Evolutionary conservation across 64 coral and sea anemone species (phyloP), one percentile per base, ranked within the genome.

Genomic region (Actinia tenebrosa): DNA sequence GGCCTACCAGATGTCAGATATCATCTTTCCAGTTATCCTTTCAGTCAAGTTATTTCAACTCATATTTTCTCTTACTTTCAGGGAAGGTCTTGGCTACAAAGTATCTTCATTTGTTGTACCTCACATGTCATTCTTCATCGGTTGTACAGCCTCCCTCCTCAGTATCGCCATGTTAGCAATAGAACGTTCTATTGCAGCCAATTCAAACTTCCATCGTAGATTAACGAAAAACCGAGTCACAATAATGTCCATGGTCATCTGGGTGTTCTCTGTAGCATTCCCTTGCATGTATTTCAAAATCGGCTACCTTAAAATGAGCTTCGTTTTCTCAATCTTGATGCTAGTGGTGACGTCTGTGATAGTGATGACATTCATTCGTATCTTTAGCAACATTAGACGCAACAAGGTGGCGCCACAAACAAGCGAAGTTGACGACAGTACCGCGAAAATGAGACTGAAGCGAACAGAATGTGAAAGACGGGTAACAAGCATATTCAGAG

Each of bases 81-180:
- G 77, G 27, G 77, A 79, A 42, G 27, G 30, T 6, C 27, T 79
- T 79, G 77, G 77, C 27, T 79, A 79, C 16, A 17, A 37, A 79
- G 63, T 66, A 6, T 66, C 19, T 7, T n/a, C 19, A 5, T 23
- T 66, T 7, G 63, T 66, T 9, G 4, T 66, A 23, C 63, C 63
- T 66, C 63, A 66, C 63, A 7, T 96, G 80, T 87, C 94, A 10
- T 96, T 92, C 69, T 96, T 96, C 69, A 83, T 92, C 60, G 89
- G 90, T 2, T 95, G 91, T 23, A 83, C 83, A 42, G 90, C 94
- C 3, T 95, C 94, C 27, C 43, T 95, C 17, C 60, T 96, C 62
- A 96, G 94, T 44, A 60, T 96, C 6, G 91, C 88, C 44, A 89
- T 89, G 30, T 42, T 96, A 79, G 90, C 96, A 1, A 84, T 95